Base-by-base conservation (phyloP, 2,888 invertebrate genomes). In the Hyles lineata region DNA sequence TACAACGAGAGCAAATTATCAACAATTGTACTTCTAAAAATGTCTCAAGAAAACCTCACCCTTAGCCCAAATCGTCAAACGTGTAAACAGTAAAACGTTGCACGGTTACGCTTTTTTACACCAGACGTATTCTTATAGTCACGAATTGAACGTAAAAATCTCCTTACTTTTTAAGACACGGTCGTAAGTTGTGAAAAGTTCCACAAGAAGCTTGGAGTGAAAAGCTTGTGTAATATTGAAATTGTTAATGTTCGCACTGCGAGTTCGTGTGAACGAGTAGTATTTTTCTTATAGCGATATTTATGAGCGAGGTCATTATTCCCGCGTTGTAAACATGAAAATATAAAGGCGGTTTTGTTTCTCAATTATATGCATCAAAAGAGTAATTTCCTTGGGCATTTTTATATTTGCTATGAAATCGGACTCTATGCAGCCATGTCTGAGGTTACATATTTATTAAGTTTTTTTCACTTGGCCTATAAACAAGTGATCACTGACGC, bases 111-210 rank as follows among this genome's bases (percentile, higher is more conserved):
- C 23, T 23, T 63, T 17, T 67, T 50, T 50, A 9, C 50, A 23
- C 23, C 21, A 23, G 50, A 50, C 43, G 43, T 23, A 50, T 8
- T 72, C 69, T 74, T 74, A 76, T 71, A 72, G 50, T 67, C 67
- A 67, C 67, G 67, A 23, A 67, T 70, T 69, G 62, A 72, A 73
- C 71, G 62, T 73, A 72, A 75, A 67, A 67, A 67, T 50, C 59
- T 58, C 59, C 58, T 60, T 35, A 70, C 58, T 59, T 70, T 70
- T 71, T 60, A 71, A 60, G 43, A 23, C 32, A 70, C 35, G 43
- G 29, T 70, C 58, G 58, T 32, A 70, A 70, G 67, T 67, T 67
- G 67, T 50, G 43, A 43, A 50, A 67, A 67, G 50, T 67, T 67
- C 67, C 50, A 50, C 67, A 50, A 67, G 67, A 43, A 67, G 23